Conservation (phyloP, 2,888 invertebrate species). For the Rhogogaster chlorosoma region DNA sequence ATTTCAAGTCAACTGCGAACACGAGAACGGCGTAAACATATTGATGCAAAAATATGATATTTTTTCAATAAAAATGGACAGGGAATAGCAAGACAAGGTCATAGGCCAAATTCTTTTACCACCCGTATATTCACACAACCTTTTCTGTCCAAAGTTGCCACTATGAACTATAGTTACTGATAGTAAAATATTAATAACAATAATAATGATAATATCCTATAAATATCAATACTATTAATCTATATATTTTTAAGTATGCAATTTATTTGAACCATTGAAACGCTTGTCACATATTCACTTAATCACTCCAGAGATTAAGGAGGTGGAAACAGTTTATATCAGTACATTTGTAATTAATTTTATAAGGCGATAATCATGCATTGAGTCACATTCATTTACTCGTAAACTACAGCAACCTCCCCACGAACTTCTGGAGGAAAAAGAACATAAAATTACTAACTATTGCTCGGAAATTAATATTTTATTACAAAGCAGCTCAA, state of each 20-base stretch:
- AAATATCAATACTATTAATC: not conserved
- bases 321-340: not conserved
- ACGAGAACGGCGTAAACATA: conserved; percentile 27
- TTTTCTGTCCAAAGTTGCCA: not conserved
- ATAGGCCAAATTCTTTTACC: conserved; percentile 36
- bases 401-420: too few species aligned
- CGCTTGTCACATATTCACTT: not conserved
- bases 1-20: conserved; percentile 11
- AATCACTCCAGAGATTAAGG: not conserved
- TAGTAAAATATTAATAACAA: not conserved
- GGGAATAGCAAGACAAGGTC: conserved; percentile 24
- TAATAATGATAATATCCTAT: not conserved
- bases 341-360: not conserved
- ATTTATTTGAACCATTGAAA: not conserved
- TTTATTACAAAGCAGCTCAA: too few species aligned
- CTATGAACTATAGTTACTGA: not conserved
- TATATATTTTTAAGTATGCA: not conserved
- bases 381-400: too few species aligned
- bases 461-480: too few species aligned
- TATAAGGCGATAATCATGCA: not conserved
- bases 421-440: too few species aligned
- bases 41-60: conserved; percentile 33
- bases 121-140: not conserved
- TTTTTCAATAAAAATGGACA: conserved; percentile 29
- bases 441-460: too few species aligned